A percentile compares a stretch with the other conserved stretches of the same genome.
phyloP scores from a whole-genome alignment of 2,797 vertebrate genomes.

The Coendou prehensilis region DNA sequence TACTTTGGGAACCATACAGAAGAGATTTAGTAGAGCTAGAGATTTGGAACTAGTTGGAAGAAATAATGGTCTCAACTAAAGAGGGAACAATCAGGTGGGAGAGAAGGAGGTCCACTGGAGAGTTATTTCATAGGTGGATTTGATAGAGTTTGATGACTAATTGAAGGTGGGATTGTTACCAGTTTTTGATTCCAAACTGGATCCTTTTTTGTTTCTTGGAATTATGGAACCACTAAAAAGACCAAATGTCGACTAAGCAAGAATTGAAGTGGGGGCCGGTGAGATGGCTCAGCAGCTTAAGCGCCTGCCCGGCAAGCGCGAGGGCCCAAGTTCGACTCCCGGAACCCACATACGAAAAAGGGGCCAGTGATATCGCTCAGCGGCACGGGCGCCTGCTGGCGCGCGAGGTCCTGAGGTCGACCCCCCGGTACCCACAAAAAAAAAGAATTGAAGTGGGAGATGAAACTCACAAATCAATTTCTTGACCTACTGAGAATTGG shows the following conservation, averaged over 20 bases:
- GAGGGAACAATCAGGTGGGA: neutral
- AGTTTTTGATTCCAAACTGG: neutral
- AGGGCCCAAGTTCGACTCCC: no score
- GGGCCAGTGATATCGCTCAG: no score
- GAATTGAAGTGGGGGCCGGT: no score
- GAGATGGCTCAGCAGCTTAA: no score
- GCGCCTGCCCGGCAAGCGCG: no score
- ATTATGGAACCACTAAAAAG: neutral
- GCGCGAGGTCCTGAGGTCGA: no score
- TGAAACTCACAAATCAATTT: neutral
- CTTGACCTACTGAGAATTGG: neutral
- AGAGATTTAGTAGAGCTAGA: conserved; percentile 47
- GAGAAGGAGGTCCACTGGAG: neutral
- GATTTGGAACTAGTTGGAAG: neutral
- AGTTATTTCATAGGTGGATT: neutral
- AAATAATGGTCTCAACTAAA: neutral
- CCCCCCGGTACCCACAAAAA: no score
- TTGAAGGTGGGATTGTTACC: neutral
- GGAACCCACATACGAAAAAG: no score
- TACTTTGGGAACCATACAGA: neutral
- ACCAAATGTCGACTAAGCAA: neutral
- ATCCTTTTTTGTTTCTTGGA: neutral
- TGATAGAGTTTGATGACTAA: neutral
- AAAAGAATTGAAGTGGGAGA: neutral
- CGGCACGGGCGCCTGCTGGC: no score